These are phyloP conservation scores for Ferrisia virgata DNA, from an alignment of 2,888 invertebrate genomes.

Conservation along the genomic window DNA sequence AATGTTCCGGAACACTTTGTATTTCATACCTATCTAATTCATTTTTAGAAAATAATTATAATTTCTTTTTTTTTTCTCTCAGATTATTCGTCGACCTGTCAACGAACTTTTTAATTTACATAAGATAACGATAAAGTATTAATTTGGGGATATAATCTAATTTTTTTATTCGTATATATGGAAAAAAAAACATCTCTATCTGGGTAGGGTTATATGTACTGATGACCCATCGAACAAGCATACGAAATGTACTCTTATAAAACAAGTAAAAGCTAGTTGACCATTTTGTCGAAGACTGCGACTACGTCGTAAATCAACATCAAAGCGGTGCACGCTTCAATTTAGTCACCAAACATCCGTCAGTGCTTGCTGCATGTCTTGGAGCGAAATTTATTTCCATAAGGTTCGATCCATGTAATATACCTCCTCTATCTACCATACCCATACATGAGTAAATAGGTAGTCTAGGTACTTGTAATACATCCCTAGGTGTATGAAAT, in stretches of 20 bases:
- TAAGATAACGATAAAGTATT: conserved; percentile 30
- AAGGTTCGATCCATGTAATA: background rate
- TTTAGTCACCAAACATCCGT: background rate
- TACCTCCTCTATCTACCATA: no score
- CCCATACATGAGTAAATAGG: no score
- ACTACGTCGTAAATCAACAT: conserved; percentile 8
- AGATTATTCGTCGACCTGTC: conserved; percentile 12
- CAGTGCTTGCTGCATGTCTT: no score
- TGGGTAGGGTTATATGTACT: no score
- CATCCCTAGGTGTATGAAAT: no score
- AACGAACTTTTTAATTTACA: background rate
- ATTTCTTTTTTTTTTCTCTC: background rate
- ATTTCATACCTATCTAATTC: background rate
- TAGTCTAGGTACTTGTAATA: no score
- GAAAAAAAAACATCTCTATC: conserved; percentile 15
- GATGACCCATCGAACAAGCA: background rate
- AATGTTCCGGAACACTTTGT: background rate
- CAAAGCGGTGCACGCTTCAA: conserved; percentile 8
- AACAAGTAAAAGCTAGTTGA: background rate
- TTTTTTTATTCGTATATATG: background rate
- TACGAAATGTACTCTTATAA: no score
- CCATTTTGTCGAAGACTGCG: background rate
- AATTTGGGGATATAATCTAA: conserved; percentile 1
- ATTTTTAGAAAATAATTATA: conserved; percentile 15
- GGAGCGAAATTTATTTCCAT: background rate